Evolutionary conservation across 2,797 vertebrate species (phyloP).

Genomic region (Loriculus beryllinus): DNA sequence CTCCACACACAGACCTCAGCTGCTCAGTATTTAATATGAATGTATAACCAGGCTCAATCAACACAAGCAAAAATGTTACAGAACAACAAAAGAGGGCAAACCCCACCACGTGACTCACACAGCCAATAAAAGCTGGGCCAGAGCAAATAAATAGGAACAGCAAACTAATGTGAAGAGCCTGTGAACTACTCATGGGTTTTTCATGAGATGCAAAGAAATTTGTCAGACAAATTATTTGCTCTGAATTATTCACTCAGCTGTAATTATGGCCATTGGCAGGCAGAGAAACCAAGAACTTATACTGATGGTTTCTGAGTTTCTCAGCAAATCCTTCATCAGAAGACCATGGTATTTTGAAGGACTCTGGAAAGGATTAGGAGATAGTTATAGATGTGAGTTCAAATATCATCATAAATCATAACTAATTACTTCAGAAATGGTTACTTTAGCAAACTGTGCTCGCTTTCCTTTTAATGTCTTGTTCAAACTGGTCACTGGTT

Average conservation of each 20-base stretch:
- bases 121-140: neutral
- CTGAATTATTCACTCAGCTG: neutral
- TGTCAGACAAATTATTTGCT: conserved; percentile 15
- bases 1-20: neutral
- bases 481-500: neutral
- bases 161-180: neutral
- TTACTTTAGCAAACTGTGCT: neutral
- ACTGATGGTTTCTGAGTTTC: neutral
- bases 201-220: neutral
- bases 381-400: neutral
- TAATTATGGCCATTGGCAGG: neutral
- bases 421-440: neutral
- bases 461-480: neutral
- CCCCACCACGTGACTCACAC: neutral
- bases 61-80: neutral
- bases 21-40: neutral
- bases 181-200: neutral
- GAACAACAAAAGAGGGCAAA: neutral
- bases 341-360: neutral
- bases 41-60: neutral
- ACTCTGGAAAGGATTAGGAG: neutral
- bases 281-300: neutral
- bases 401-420: neutral
- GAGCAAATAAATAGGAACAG: neutral
- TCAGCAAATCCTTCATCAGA: neutral